Conservation (phyloP, 92 coral and sea anemone genomes). For the Blastomussa wellsi region DNA sequence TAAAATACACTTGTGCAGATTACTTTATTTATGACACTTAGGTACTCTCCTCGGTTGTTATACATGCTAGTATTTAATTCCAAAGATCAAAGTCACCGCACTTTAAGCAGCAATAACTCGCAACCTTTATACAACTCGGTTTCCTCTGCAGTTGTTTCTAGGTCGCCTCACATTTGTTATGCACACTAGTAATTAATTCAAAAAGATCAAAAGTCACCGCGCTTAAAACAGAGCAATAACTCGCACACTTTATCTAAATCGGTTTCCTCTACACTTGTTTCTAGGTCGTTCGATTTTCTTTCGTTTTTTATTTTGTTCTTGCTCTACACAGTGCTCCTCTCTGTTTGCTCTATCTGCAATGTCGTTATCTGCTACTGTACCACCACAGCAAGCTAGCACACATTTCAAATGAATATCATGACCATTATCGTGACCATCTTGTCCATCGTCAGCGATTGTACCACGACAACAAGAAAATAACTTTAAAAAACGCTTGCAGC, state of each 20-base stretch:
- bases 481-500: too few species aligned
- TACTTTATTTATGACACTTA: neutral
- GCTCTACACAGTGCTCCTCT: neutral
- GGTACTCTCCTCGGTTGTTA: neutral
- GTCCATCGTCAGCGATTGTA: neutral
- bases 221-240: too few species aligned
- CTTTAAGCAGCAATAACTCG: neutral
- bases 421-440: constrained; percentile 4
- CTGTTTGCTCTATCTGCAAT: neutral
- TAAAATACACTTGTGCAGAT: neutral
- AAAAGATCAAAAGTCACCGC: too few species aligned
- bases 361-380: constrained; percentile 10
- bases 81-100: neutral
- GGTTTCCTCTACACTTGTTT: too few species aligned
- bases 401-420: too few species aligned
- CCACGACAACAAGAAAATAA: neutral
- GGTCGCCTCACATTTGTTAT: too few species aligned
- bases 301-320: neutral
- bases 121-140: neutral
- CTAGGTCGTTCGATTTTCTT: neutral
- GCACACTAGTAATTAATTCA: too few species aligned
- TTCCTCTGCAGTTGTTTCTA: neutral
- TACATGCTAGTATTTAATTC: neutral
- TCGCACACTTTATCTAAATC: too few species aligned
- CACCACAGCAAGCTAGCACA: constrained; percentile 6